A percentile compares a stretch with the other conserved stretches of the same genome.
These are phyloP conservation scores for Argyra leucocephala DNA, from an alignment of 2,888 invertebrate genomes.

Conservation along the genomic window DNA sequence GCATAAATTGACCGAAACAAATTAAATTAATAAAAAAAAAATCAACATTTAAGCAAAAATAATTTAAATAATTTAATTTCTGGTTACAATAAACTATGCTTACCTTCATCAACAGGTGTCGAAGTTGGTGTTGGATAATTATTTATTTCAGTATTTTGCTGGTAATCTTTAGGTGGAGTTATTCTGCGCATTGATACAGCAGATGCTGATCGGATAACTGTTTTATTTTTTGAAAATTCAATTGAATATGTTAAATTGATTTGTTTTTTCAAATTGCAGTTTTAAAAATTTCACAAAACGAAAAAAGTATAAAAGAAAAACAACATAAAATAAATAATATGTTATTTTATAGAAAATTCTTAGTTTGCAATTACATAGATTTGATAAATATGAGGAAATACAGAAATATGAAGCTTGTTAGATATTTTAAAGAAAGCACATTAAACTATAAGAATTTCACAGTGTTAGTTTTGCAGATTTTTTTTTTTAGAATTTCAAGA, in stretches of 20 bases:
- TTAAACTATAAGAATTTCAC: too few species aligned
- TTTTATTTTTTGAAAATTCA: conserved; percentile 11
- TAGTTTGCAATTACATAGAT: too few species aligned
- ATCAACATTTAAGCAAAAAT: background rate
- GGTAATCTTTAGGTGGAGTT: conserved; percentile 36
- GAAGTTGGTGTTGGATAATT: conserved; percentile 26
- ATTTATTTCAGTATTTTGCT: conserved; percentile 27
- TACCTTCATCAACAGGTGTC: conserved; percentile 37
- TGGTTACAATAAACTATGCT: conserved; percentile 21
- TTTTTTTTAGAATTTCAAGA: too few species aligned
- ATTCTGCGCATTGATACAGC: conserved; percentile 31
- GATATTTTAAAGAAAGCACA: too few species aligned
- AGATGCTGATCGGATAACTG: conserved; percentile 30
- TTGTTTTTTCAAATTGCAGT: background rate
- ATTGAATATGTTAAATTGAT: background rate
- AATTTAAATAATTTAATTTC: background rate
- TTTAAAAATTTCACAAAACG: too few species aligned
- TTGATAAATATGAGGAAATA: too few species aligned
- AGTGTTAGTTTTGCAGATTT: too few species aligned
- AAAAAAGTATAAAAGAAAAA: conserved; percentile 9
- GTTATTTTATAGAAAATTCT: too few species aligned
- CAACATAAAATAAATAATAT: too few species aligned
- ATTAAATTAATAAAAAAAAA: conserved; percentile 7
- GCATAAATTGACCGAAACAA: background rate
- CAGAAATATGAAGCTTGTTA: too few species aligned